phyloP scores from a whole-genome alignment of 2,888 invertebrate genomes.

The Zygogramma bicolorata region DNA sequence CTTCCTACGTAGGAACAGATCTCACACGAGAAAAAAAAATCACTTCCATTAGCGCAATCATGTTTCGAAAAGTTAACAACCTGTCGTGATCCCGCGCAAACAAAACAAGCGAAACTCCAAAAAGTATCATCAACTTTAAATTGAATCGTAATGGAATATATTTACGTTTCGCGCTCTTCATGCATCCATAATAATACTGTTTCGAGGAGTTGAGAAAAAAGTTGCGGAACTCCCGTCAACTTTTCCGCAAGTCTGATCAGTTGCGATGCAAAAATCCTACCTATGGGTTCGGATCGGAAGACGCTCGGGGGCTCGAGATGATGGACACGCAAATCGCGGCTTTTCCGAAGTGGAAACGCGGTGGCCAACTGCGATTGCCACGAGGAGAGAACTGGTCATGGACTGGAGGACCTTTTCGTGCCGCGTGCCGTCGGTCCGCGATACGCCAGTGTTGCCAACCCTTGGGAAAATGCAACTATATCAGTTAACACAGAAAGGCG shows the following conservation, averaged over 20 bases:
- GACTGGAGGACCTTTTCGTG: conserved; percentile 50
- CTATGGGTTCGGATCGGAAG: conserved; percentile 34
- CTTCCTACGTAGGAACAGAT: conserved; percentile 26
- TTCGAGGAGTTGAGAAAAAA: conserved; percentile 35
- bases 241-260: conserved; percentile 17
- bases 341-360: background rate
- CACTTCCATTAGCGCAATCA: conserved; percentile 39
- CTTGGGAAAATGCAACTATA: too few species aligned
- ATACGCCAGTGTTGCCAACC: too few species aligned
- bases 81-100: conserved; percentile 38
- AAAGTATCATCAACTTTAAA: conserved; percentile 46
- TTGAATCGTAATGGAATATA: conserved; percentile 46
- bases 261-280: conserved; percentile 38
- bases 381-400: conserved; percentile 52
- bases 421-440: conserved; percentile 53
- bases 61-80: conserved; percentile 36
- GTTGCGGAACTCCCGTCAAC: conserved; percentile 32
- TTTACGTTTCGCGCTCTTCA: conserved; percentile 44
- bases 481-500: too few species aligned
- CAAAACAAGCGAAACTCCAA: conserved; percentile 42
- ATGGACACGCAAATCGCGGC: conserved; percentile 16
- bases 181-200: conserved; percentile 39
- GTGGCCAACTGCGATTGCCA: conserved; percentile 41
- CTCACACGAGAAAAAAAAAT: conserved; percentile 25
- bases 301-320: conserved; percentile 26